Evolutionary conservation across 2,113 vertebrate genomes (phyloP).

Genomic region (Rhinopithecus roxellana): DNA sequence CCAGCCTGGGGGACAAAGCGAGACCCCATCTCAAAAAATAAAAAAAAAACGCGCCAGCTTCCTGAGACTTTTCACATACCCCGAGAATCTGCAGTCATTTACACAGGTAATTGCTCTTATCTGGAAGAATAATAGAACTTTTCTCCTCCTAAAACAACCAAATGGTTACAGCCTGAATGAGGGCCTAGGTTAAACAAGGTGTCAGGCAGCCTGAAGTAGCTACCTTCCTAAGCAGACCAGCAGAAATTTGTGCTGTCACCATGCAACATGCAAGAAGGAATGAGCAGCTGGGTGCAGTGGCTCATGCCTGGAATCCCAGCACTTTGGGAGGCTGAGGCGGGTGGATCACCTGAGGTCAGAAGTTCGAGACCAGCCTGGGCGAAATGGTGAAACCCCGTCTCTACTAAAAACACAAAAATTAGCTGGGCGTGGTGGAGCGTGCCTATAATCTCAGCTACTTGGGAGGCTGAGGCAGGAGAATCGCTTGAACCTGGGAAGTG

Average conservation of each 20-base stretch:
- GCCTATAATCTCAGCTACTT: too few species aligned
- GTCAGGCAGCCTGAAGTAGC: background rate
- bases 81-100: background rate
- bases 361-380: too few species aligned
- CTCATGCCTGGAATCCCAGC: too few species aligned
- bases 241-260: background rate
- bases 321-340: too few species aligned
- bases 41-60: background rate
- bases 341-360: too few species aligned
- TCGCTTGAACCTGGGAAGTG: too few species aligned
- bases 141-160: background rate
- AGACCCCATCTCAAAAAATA: too few species aligned
- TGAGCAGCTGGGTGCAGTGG: rapidly evolving
- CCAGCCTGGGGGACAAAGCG: too few species aligned
- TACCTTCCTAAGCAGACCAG: background rate
- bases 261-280: background rate
- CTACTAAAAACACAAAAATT: too few species aligned
- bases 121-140: background rate
- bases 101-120: background rate
- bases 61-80: background rate
- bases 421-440: rapidly evolving
- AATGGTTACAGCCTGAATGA: background rate
- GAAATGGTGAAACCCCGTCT: too few species aligned
- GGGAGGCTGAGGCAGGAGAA: too few species aligned
- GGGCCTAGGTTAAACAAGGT: background rate